These are phyloP conservation scores for Semaprochilodus insignis DNA, from an alignment of 2,797 vertebrate species.

Conservation along the genomic window DNA sequence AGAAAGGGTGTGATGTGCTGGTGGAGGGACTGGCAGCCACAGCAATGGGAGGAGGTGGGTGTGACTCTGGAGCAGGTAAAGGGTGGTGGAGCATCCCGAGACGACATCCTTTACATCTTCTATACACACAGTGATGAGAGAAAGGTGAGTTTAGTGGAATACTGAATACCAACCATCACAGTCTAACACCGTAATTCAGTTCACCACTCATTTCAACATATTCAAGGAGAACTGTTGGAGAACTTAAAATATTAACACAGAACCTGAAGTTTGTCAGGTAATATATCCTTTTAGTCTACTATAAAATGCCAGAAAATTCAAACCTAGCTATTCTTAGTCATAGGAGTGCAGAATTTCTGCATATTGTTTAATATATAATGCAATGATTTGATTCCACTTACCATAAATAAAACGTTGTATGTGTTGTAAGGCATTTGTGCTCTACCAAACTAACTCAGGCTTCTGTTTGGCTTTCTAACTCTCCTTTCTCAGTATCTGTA, in stretches of 20 bases:
- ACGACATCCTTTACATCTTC: slow-evolving; percentile 95
- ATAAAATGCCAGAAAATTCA: no score
- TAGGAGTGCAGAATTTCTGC: no score
- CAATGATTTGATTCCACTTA: no score
- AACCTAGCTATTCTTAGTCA: no score
- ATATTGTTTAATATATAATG: no score
- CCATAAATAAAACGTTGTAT: neutral
- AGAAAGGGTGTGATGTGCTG: slow-evolving; percentile 89
- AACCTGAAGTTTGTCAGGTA: no score
- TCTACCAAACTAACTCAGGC: neutral
- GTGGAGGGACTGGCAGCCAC: slow-evolving; percentile 95
- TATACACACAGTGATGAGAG: slow-evolving; percentile 92
- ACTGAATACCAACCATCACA: neutral
- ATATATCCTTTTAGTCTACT: no score
- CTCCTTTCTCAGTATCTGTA: slow-evolving; percentile 85
- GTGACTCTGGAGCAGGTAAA: slow-evolving; percentile 94
- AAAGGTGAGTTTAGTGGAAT: slow-evolving; percentile 79
- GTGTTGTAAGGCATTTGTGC: neutral
- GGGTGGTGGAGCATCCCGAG: slow-evolving; percentile 79
- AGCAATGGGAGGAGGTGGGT: slow-evolving; percentile 91
- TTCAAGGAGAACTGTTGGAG: no score
- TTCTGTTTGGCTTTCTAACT: neutral
- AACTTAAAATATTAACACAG: no score
- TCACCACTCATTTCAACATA: no score
- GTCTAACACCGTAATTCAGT: neutral